Evolutionary conservation across 2,797 vertebrate species (phyloP), one percentile per base, ranked within the genome.

Genomic region (Clarias pachynema): DNA sequence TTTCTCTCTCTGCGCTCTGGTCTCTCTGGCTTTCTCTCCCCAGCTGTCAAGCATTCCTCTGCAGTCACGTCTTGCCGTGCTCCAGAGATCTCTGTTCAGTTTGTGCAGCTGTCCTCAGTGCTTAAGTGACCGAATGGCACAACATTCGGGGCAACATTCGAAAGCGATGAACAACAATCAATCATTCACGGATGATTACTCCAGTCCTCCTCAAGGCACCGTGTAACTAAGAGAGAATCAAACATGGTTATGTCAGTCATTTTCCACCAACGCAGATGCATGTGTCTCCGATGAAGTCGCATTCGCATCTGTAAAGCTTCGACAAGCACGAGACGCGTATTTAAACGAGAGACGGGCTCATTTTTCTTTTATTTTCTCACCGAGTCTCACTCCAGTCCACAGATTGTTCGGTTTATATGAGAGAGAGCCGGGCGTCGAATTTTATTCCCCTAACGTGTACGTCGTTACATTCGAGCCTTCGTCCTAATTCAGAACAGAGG

Each of bases 21-120:
- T 73, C 68, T 68, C 82, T 81, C 75, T 84, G 31, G 86, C 82
- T 93, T 81, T 90, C 77, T 59, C 74, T 79, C 77, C 74, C 56
- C 82, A 89, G 84, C 89, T 90, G 83, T 89, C 91, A 87, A 87
- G 81, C 88, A 91, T 85, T 87, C 82, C 75, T 89, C 91, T 63
- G 84, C 86, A 69, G 66, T 87, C 79, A 87, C 85, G 79, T 87
- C 88, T 66, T 85, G 80, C 72, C 56, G 82, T 65, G 74, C 77
- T 82, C 70, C 84, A 63, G 57, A 88, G 83, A 75, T 78, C 62
- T 73, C 68, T 62, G 87, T 91, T 89, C 74, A 62, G 87, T 77
- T 90, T 87, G 88, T 90, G 80, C 84, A 84, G 72, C 89, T 89
- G 84, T 90, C 84, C 88, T 86, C 84, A 81, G 69, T 86, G 87